phyloP scores from a whole-genome alignment of 2,113 vertebrate species.

The Embiotoca jacksoni region DNA sequence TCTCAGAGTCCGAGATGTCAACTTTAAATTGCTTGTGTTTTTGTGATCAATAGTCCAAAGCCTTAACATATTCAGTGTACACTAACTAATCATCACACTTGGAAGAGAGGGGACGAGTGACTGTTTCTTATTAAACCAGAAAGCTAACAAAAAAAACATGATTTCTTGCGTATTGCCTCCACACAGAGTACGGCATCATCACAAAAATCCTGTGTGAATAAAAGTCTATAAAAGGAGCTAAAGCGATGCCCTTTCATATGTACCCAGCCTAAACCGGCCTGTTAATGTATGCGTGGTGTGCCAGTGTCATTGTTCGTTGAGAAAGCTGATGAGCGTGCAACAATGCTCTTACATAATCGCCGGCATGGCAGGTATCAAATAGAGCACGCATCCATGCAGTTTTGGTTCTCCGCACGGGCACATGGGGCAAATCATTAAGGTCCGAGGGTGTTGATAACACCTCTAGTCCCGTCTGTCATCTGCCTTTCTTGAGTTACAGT shows the following conservation, averaged over 20 bases:
- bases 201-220: too few relatives aligned
- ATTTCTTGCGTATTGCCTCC: neutral
- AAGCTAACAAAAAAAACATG: neutral
- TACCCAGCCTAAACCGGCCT: neutral
- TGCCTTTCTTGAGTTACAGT: conserved; percentile 73
- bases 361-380: conserved; percentile 49
- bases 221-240: too few relatives aligned
- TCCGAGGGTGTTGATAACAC: conserved; percentile 68
- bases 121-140: neutral
- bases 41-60: too few relatives aligned
- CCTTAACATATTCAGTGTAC: too few relatives aligned
- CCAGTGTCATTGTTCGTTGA: conserved; percentile 10
- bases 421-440: conserved; percentile 55
- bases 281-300: conserved; percentile 1
- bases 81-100: neutral
- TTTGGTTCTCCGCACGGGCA: conserved; percentile 13
- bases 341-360: conserved; percentile 46
- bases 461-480: conserved; percentile 72
- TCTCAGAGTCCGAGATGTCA: too few relatives aligned
- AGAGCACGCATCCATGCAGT: conserved; percentile 28
- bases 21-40: too few relatives aligned
- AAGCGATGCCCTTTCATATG: neutral
- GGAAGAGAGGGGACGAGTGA: neutral
- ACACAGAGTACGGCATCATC: neutral
- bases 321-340: conserved; percentile 39